Evolutionary conservation across 2,888 invertebrate genomes (phyloP).

Genomic region (Drosophila pseudotakahashii): DNA sequence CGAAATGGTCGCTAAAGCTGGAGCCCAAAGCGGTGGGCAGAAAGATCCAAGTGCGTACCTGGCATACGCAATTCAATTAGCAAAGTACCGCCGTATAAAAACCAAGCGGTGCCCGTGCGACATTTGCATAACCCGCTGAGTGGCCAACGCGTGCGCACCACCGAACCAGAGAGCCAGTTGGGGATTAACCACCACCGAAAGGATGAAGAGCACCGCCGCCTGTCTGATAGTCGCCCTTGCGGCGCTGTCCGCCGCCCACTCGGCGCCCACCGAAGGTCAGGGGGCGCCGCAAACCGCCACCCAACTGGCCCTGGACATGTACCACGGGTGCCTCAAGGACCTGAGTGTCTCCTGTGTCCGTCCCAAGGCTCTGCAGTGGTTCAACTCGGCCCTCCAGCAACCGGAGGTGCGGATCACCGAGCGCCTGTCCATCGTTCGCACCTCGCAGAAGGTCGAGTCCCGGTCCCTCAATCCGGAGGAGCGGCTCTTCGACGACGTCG

Average conservation of each 20-base stretch:
- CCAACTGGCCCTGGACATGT: constrained; percentile 88
- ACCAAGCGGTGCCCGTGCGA: constrained; percentile 76
- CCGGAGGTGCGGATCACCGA: constrained; percentile 91
- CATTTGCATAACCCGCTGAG: constrained; percentile 83
- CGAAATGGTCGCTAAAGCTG: constrained; percentile 60
- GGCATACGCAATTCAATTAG: constrained; percentile 75
- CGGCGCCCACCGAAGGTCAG: constrained; percentile 84
- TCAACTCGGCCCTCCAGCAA: constrained; percentile 88
- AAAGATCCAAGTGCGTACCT: constrained; percentile 49
- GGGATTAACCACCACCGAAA: constrained; percentile 38
- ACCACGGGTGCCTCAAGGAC: constrained; percentile 88
- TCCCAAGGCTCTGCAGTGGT: constrained; percentile 91
- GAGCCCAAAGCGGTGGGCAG: constrained; percentile 48
- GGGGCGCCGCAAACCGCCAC: constrained; percentile 85
- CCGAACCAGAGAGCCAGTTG: constrained; percentile 23
- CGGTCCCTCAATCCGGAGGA: constrained; percentile 80
- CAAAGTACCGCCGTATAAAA: constrained; percentile 84
- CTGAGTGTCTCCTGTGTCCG: constrained; percentile 90
- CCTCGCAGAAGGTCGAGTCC: constrained; percentile 75
- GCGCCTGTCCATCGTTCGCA: constrained; percentile 90
- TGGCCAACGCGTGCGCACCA: constrained; percentile 77
- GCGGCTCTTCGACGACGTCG: constrained; percentile 89
- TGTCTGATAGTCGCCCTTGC: constrained; percentile 66
- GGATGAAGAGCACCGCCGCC: constrained; percentile 76
- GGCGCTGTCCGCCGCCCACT: constrained; percentile 62